Evolutionary conservation across 2,113 vertebrate genomes (phyloP), one percentile per base, ranked within the genome.

Genomic region (Dicerorhinus sumatrensis): DNA sequence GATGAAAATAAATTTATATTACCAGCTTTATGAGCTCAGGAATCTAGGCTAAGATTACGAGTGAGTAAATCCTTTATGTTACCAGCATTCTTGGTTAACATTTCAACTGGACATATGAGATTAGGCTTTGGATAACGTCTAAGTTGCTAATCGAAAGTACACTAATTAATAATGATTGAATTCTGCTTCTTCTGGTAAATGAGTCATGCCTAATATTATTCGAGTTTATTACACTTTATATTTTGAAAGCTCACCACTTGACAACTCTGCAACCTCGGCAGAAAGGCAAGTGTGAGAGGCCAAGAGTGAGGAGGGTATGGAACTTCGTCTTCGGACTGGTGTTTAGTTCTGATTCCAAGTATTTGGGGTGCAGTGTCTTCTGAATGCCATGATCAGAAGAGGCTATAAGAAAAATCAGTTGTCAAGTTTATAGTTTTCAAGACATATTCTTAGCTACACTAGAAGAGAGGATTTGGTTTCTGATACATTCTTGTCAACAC

Each of bases 11-110:
- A 97, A 97, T 97, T 98, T 99, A 96, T 98, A 99, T 98, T 98
- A 96, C 98, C 96, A 95, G 95, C 77, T 98, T 99, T 99, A 98
- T 98, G 98, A 98, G 98, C 97, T 98, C 97, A 88, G 72, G 96
- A 98, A 98, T 99, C 98, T 99, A 92, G 72, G 96, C 93, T 75
- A 98, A 98, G 98, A 99, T 99, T 98, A 98, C 94, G 98, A 97
- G 80, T 91, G 76, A 97, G 86, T 98, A 98, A 96, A 98, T 98
- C 92, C 51, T 97, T 96, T 69, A 75, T 3, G 1, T 89, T 98
- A 98, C 98, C 98, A 98, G 97, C 93, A 97, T 97, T 96, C 96
- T 98, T 97, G 89, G 97, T 98, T 98, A 98, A 98, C 93, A 96
- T 98, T 98, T 98, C 95, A 98, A 69, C 98, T 97, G 86, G 96